These are phyloP conservation scores for Prosopocoilus inquinatus DNA, from an alignment of 2,888 invertebrate species.

Conservation along the genomic window DNA sequence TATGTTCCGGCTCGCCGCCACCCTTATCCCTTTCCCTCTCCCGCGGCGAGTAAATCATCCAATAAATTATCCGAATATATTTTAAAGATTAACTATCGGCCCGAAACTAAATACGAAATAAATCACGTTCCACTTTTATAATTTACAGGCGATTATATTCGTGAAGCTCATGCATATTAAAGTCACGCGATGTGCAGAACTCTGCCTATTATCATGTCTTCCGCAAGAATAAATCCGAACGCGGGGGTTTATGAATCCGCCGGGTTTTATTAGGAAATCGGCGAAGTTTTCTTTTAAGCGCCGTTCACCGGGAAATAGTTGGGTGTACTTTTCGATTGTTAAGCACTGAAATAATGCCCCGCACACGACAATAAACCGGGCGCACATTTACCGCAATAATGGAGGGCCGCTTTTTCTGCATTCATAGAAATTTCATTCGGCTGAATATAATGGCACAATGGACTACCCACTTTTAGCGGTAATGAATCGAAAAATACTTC, in stretches of 20 bases:
- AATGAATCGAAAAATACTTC: conserved; percentile 7
- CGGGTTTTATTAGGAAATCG: conserved; percentile 36
- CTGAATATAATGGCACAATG: conserved; percentile 18
- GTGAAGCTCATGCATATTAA: conserved; percentile 38
- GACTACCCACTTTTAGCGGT: conserved; percentile 7
- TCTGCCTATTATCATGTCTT: conserved; percentile 37
- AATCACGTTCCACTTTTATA: conserved; percentile 13
- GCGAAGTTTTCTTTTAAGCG: conserved; percentile 24
- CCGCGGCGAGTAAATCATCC: conserved; percentile 25
- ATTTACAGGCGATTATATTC: conserved; percentile 29
- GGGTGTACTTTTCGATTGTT: conserved; percentile 16
- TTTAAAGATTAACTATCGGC: conserved; percentile 18
- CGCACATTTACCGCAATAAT: conserved; percentile 21
- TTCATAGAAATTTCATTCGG: conserved; percentile 16
- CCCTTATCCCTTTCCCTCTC: conserved; percentile 23
- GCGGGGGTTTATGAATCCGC: conserved; percentile 32
- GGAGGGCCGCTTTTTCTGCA: conserved; percentile 14
- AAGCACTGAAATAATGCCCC: conserved; percentile 19
- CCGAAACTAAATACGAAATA: neutral
- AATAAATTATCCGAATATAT: conserved; percentile 25
- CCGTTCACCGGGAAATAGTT: conserved; percentile 23
- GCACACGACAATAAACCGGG: conserved; percentile 19
- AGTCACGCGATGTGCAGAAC: conserved; percentile 37
- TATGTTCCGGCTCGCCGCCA: conserved; percentile 23
- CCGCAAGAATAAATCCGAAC: conserved; percentile 36